Percentiles rank a stretch among this genome's conserved stretches.
Conservation (phyloP, 2,113 vertebrate genomes). For the Calyptomena viridis region DNA sequence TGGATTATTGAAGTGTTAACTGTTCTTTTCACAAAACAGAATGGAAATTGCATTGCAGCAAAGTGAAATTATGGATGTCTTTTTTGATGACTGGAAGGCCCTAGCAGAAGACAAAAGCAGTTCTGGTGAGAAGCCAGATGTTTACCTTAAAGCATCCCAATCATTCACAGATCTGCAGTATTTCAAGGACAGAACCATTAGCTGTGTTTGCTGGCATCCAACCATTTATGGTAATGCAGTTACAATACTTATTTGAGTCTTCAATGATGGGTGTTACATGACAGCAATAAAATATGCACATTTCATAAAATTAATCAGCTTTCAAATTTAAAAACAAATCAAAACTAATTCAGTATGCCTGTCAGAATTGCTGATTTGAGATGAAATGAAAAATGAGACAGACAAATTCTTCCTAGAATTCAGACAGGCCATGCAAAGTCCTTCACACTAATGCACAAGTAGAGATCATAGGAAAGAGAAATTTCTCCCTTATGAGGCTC, state of each 20-base stretch:
- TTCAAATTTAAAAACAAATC: not conserved
- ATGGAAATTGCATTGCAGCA: conserved; percentile 85
- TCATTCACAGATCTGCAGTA: conserved; percentile 80
- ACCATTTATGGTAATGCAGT: conserved; percentile 79
- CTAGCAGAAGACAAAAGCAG: conserved; percentile 74
- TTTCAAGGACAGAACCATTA: conserved; percentile 81
- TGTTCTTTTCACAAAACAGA: conserved; percentile 68
- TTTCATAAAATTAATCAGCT: not conserved
- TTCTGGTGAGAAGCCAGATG: conserved; percentile 72
- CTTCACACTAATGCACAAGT: not conserved
- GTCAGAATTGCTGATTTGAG: not conserved
- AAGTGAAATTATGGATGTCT: conserved; percentile 84
- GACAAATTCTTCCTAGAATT: not conserved
- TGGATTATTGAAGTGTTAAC: not conserved
- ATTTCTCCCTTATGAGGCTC: not conserved
- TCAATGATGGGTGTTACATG: not conserved
- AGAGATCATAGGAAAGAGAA: not conserved
- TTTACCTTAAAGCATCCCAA: conserved; percentile 80
- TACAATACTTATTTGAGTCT: not conserved
- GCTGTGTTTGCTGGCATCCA: conserved; percentile 88
- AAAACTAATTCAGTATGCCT: not conserved
- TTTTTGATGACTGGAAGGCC: conserved; percentile 82
- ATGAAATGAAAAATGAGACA: not conserved
- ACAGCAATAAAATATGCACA: not conserved
- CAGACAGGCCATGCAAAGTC: not conserved